Base-by-base conservation (phyloP, 2,797 vertebrate species). In the Girardinus metallicus region DNA sequence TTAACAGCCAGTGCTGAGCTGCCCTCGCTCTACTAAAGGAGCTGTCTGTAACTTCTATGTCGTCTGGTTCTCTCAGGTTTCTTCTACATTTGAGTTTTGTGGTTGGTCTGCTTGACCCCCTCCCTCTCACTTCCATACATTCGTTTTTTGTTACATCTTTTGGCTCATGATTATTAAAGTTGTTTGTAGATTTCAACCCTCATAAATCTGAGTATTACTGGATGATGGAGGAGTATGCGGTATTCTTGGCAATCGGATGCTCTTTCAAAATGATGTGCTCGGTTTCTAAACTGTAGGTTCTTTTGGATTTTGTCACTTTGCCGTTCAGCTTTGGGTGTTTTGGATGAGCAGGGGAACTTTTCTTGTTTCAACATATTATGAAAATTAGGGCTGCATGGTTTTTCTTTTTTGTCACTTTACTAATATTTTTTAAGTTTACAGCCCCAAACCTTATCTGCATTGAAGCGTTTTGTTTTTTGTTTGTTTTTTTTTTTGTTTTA, bases 151-250 rank as follows among this genome's bases (percentile, higher is more conserved):
- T 74, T 43, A 80, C 36, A 41, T 72, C 26, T 74, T 53, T 73
- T 72, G 47, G 79, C 51, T 78, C 43, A 29, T 41, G 77, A 79
- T 55, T 64, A 4, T 73, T 43, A 29, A 60, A 76, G 51, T 13
- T 73, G 77, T 78, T 80, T 76, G 29, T 39, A 34, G 55, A 31
- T 74, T 66, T 81, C 31, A 76, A 57, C 34, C 7, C 60, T 44
- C 47, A 15, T 75, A 23, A 60, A 51, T 85, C 46, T 44, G 26
- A 31, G 41, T 60, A 7, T 62, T 21, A 31, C 39, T 64, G 39
- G 44, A 12, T 46, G 60, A 62, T 31, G 60, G 26, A 62, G 34
- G 13, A 62, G 31, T 21, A 49, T 51, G 31, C 18, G 47, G 29
- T 47, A 60, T 78, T 80, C 43, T 73, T 75, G 70, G 44, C 68